phyloP scores from a whole-genome alignment of 2,888 invertebrate genomes.

The Zeuzera pyrina region DNA sequence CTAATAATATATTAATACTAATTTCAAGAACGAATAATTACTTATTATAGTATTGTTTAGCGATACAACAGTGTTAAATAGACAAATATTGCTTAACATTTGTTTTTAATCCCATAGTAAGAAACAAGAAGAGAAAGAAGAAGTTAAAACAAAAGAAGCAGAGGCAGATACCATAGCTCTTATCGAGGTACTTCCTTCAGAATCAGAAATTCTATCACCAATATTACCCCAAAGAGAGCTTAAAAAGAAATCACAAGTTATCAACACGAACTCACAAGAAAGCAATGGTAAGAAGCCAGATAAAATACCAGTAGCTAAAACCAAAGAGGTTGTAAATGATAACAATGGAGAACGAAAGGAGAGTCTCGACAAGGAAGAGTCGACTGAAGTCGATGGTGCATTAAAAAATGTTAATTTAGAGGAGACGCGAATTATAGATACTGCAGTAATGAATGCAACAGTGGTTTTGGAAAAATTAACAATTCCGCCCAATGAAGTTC shows the following conservation, averaged over 20 bases:
- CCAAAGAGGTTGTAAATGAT: slow-evolving; percentile 13
- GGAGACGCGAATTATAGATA: slow-evolving; percentile 30
- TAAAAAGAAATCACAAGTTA: slow-evolving; percentile 15
- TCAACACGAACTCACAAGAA: slow-evolving; percentile 12
- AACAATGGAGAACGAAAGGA: slow-evolving; percentile 5
- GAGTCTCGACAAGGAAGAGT: neutral
- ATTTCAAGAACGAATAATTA: no score
- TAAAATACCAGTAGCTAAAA: slow-evolving; percentile 8
- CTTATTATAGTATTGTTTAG: no score
- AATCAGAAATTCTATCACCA: slow-evolving; percentile 27
- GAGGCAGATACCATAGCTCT: slow-evolving; percentile 33
- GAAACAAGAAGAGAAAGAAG: slow-evolving; percentile 1
- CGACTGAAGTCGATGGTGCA: neutral
- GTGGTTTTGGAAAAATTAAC: slow-evolving; percentile 39
- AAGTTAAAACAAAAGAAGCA: slow-evolving; percentile 14
- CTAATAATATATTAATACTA: no score
- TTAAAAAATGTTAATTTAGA: slow-evolving; percentile 27
- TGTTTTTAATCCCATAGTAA: neutral
- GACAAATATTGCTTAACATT: no score
- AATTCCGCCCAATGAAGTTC: slow-evolving; percentile 38
- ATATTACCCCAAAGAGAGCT: slow-evolving; percentile 26
- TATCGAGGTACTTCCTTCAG: no score
- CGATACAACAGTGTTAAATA: no score
- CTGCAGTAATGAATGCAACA: slow-evolving; percentile 15
- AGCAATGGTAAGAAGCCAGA: slow-evolving; percentile 10